Percentiles rank a stretch among this genome's conserved stretches.
Conservation (phyloP, 2,797 vertebrate genomes). For the Sebastes iracundus region DNA sequence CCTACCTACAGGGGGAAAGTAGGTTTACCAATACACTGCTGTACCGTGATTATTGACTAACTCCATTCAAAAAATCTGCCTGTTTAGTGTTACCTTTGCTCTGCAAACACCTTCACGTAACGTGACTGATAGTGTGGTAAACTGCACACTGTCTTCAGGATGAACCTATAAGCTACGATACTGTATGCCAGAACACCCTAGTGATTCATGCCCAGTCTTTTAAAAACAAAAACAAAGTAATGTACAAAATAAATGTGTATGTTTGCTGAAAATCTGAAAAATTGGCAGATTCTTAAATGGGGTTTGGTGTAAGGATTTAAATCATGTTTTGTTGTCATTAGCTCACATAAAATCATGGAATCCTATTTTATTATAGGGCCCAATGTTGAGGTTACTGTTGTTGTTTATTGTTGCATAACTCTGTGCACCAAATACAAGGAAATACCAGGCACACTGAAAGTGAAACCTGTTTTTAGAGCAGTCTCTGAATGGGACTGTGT, state of each 20-base stretch:
- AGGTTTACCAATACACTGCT: background rate
- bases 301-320: background rate
- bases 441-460: background rate
- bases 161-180: too few relatives aligned
- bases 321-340: background rate
- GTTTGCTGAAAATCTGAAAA: background rate
- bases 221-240: background rate
- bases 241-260: too few relatives aligned
- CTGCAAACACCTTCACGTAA: background rate
- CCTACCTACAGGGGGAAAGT: conserved; percentile 93
- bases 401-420: background rate
- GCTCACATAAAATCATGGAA: background rate
- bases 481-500: background rate
- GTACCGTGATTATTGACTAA: background rate
- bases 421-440: background rate
- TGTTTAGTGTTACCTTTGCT: background rate
- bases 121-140: background rate
- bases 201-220: background rate
- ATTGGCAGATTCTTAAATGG: background rate
- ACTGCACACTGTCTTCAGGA: background rate
- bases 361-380: background rate
- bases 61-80: background rate
- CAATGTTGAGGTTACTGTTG: background rate
- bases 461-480: background rate
- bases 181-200: background rate